Percentiles rank a stretch among this genome's conserved stretches.
phyloP scores from a whole-genome alignment of 1,140 invertebrate genomes.

The Heliconius himera region DNA sequence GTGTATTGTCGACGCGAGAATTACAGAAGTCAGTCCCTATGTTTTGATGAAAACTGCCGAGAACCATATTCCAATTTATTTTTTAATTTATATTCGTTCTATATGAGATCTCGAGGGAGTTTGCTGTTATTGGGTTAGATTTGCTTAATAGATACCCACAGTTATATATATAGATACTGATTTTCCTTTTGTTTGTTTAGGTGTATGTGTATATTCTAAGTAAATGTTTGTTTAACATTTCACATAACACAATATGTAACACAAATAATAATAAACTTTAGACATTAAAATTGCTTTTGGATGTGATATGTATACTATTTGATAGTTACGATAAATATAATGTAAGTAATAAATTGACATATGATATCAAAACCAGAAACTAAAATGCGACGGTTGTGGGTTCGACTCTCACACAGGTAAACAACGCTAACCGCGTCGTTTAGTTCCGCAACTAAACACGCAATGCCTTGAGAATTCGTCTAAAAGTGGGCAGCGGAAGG shows the following conservation, averaged over 20 bases:
- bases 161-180: not conserved
- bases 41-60: constrained; percentile 5
- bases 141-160: not conserved
- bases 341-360: too few relatives aligned
- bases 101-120: not conserved
- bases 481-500: too few relatives aligned
- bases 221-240: constrained; percentile 1
- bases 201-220: not conserved
- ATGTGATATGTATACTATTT: not conserved
- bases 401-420: too few relatives aligned
- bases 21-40: constrained; percentile 1
- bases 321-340: too few relatives aligned
- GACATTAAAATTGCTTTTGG: not conserved
- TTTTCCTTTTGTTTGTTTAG: constrained; percentile 10
- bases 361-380: too few relatives aligned
- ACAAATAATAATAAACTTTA: not conserved
- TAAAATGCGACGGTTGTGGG: too few relatives aligned
- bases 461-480: too few relatives aligned
- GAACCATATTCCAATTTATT: constrained; percentile 5
- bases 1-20: not conserved
- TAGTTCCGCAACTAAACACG: too few relatives aligned
- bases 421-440: too few relatives aligned
- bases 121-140: not conserved
- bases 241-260: not conserved
- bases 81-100: constrained; percentile 3